Evolutionary conservation across 37 sponge, comb jelly and placozoan genomes (phyloP).

Genomic region (Aplysina aerophoba): DNA sequence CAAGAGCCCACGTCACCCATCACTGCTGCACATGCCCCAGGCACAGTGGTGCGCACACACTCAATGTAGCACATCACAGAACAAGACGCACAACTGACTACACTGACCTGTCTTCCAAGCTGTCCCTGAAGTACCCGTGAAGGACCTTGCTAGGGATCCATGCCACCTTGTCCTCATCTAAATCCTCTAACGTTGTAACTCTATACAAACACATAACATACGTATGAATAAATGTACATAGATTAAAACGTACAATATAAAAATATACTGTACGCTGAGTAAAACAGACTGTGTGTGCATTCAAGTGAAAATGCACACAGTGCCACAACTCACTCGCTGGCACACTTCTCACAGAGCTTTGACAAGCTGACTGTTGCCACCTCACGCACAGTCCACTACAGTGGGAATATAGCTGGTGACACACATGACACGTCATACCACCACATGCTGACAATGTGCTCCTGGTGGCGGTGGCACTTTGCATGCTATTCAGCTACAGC

Average conservation of each 20-base stretch:
- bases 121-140: conserved; percentile 75
- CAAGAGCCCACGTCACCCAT: conserved; percentile 45
- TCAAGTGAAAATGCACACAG: no score
- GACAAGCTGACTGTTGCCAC: not conserved
- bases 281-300: no score
- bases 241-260: no score
- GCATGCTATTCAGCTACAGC: no score
- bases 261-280: no score
- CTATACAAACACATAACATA: no score
- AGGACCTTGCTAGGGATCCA: conserved; percentile 93
- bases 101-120: conserved; percentile 69
- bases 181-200: no score
- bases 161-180: conserved; percentile 30
- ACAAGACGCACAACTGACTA: not conserved
- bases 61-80: not conserved
- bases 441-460: no score
- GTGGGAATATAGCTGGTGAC: not conserved
- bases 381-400: not conserved
- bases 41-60: conserved; percentile 17
- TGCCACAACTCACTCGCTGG: not conserved
- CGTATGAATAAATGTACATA: no score
- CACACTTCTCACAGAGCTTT: not conserved
- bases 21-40: conserved; percentile 76
- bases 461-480: no score
- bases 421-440: no score